phyloP scores from a whole-genome alignment of 2,113 vertebrate species.

The Myotis yumanensis region DNA sequence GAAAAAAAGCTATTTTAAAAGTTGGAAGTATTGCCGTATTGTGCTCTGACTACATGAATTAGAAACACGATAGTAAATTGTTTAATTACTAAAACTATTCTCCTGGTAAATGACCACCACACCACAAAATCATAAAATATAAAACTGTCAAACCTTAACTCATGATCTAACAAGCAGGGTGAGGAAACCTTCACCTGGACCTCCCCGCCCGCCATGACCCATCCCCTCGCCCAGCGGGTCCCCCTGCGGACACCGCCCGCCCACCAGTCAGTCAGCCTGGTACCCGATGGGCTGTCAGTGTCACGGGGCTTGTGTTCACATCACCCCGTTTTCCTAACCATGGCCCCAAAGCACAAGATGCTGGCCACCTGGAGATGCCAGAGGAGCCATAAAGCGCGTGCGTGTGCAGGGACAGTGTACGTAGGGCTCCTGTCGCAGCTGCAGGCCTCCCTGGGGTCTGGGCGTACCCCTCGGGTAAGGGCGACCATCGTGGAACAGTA shows the following conservation, averaged over 20 bases:
- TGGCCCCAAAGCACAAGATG: not conserved
- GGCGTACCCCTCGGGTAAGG: not conserved
- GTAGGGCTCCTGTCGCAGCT: not conserved
- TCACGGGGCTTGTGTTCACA: not conserved
- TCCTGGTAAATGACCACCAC: not conserved
- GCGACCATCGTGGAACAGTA: not conserved
- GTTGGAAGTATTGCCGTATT: not conserved
- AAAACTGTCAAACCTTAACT: not conserved
- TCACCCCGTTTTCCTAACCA: not conserved
- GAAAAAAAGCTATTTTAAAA: slow-evolving; percentile 27
- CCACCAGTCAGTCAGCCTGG: not conserved
- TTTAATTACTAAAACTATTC: slow-evolving; percentile 5
- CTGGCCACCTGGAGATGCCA: not conserved
- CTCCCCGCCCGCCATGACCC: not conserved
- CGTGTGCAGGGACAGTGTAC: not conserved
- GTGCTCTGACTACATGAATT: not conserved
- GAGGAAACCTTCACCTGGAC: not conserved
- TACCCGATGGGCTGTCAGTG: not conserved
- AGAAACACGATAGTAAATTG: not conserved
- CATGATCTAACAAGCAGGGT: not conserved
- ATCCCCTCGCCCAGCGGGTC: not conserved
- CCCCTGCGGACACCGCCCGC: not conserved
- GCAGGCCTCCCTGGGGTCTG: not conserved
- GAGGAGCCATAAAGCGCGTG: not conserved
- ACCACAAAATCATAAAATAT: slow-evolving; percentile 14